A percentile compares a stretch with the other conserved stretches of the same genome.
These are phyloP conservation scores for Gallinago jamesoni DNA, from an alignment of 2,113 vertebrate genomes.

Conservation along the genomic window DNA sequence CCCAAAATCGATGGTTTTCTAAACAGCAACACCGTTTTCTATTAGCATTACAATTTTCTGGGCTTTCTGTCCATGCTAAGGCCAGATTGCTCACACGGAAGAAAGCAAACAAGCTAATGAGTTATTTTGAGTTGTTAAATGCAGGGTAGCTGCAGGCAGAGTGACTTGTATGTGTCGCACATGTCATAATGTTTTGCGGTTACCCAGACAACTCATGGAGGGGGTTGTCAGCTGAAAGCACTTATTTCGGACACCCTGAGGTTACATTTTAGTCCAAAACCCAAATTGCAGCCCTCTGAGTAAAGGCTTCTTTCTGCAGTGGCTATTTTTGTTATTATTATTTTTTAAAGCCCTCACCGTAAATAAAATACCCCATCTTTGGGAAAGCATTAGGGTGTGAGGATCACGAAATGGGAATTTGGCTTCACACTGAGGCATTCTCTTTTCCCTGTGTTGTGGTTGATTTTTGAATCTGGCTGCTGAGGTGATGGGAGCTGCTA, in stretches of 20 bases:
- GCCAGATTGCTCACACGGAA: neutral
- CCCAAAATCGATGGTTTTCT: neutral
- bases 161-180: neutral
- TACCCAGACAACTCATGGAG: conserved; percentile 28
- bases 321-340: neutral
- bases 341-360: neutral
- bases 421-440: neutral
- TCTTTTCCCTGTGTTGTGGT: fast-evolving
- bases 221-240: conserved; percentile 6
- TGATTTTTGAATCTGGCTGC: neutral
- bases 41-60: neutral
- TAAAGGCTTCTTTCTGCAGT: neutral
- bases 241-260: conserved; percentile 3
- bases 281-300: neutral
- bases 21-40: neutral
- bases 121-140: conserved; percentile 32
- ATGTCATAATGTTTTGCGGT: conserved; percentile 44
- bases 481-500: neutral
- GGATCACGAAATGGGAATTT: neutral
- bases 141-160: conserved; percentile 30
- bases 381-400: neutral
- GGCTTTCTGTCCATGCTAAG: neutral
- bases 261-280: neutral
- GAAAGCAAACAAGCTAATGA: conserved; percentile 44
- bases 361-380: neutral